Percentiles rank a stretch among this genome's conserved stretches.
Conservation (phyloP, 2,888 invertebrate species). For the Plebejus melissa region DNA sequence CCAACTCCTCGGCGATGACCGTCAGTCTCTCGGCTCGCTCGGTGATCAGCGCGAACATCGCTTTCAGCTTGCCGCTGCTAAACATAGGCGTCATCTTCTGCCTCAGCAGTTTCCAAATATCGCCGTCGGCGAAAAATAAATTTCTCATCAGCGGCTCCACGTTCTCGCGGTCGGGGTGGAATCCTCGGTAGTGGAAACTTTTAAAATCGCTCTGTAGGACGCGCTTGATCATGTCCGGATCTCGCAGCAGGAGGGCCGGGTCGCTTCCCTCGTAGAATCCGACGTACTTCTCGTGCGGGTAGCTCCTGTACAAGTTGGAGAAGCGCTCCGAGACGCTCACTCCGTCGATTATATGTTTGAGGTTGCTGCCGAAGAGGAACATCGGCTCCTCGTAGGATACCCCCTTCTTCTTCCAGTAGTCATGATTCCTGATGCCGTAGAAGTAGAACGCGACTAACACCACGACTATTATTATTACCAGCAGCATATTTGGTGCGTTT, state of each 20-base stretch:
- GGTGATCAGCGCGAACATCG: conserved; percentile 59
- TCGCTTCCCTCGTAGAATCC: conserved; percentile 19
- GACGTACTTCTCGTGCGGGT: conserved; percentile 22
- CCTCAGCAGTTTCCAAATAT: conserved; percentile 56
- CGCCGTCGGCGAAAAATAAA: conserved; percentile 51
- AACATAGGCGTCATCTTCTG: conserved; percentile 60
- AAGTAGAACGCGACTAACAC: conserved; percentile 37
- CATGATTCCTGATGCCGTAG: conserved; percentile 49
- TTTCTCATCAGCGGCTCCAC: conserved; percentile 21
- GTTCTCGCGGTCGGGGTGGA: background rate
- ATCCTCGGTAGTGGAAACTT: conserved; percentile 15
- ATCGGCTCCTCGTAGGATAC: conserved; percentile 49
- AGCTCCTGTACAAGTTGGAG: conserved; percentile 17
- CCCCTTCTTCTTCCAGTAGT: conserved; percentile 49
- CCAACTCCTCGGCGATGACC: conserved; percentile 42
- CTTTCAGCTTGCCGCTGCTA: conserved; percentile 55
- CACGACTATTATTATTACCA: conserved; percentile 2
- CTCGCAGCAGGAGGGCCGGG: conserved; percentile 16
- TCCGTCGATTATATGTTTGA: conserved; percentile 13
- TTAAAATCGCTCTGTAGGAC: conserved; percentile 17
- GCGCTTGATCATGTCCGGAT: conserved; percentile 19
- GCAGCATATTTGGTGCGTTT: background rate
- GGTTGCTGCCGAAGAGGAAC: conserved; percentile 47
- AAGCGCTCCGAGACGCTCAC: conserved; percentile 3
- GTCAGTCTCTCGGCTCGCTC: conserved; percentile 53